Conservation (phyloP, 2,797 vertebrate species). For the Pelochelys cantorii region DNA sequence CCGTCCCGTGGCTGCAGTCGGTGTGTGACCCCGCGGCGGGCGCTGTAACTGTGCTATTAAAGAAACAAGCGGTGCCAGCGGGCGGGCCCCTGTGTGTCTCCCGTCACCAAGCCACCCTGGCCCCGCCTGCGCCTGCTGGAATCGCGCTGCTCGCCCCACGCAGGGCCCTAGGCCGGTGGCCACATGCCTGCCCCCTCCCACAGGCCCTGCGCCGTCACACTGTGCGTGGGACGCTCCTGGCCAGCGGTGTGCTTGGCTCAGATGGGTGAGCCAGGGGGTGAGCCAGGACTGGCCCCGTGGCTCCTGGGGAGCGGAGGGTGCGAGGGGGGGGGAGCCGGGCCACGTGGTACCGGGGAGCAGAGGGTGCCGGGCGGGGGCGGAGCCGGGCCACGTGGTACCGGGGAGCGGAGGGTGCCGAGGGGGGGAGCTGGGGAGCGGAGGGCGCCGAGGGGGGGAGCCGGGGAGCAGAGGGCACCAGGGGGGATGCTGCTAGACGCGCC, state of each 20-base stretch:
- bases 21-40: neutral
- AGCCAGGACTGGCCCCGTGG: too few relatives aligned
- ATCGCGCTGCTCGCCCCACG: neutral
- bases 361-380: too few relatives aligned
- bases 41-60: neutral
- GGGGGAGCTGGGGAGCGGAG: too few relatives aligned
- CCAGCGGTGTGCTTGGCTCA: neutral
- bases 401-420: too few relatives aligned
- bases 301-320: too few relatives aligned
- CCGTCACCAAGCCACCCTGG: neutral
- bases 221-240: neutral
- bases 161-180: neutral
- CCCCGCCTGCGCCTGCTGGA: neutral
- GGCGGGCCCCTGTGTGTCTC: neutral
- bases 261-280: neutral
- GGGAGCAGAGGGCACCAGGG: too few relatives aligned
- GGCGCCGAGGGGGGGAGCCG: too few relatives aligned
- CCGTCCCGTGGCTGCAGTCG: accelerated
- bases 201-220: neutral
- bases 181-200: too few relatives aligned
- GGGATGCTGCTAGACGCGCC: too few relatives aligned
- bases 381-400: too few relatives aligned
- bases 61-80: neutral
- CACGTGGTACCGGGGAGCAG: too few relatives aligned
- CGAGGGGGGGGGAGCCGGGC: too few relatives aligned